Conservation (phyloP, 1,140 invertebrate genomes). For the Ceratitis capitata region DNA sequence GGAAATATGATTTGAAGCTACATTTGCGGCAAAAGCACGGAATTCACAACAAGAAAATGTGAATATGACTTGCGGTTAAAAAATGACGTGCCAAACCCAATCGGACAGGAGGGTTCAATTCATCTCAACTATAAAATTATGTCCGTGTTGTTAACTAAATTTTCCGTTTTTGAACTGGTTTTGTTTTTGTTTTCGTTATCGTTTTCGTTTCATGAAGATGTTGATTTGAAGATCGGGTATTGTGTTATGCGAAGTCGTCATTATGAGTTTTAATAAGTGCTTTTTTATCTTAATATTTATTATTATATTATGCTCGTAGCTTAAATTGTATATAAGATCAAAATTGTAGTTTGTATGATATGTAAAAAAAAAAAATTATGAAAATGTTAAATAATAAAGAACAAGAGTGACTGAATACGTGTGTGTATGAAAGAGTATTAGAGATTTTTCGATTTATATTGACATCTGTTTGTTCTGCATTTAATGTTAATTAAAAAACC, state of each 20-base stretch:
- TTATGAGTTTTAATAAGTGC: too few relatives aligned
- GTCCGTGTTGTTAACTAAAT: too few relatives aligned
- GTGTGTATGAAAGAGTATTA: too few relatives aligned
- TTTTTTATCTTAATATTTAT: not conserved
- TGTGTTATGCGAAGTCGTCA: not conserved
- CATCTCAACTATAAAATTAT: not conserved
- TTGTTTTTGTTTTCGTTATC: not conserved
- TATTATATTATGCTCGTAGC: not conserved
- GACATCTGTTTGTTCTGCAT: too few relatives aligned
- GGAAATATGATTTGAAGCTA: constrained; percentile 63
- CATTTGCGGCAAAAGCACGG: constrained; percentile 63
- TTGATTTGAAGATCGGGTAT: not conserved
- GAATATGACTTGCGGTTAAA: constrained; percentile 33
- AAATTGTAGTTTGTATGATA: not conserved
- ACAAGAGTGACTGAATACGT: not conserved
- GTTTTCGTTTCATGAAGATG: not conserved
- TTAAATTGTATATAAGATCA: not conserved
- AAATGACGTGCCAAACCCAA: not conserved
- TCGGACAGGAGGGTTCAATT: not conserved
- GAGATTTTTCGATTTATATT: too few relatives aligned
- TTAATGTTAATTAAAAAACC: not conserved
- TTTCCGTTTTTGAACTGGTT: not conserved
- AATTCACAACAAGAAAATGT: constrained; percentile 63
- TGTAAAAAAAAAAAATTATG: not conserved
- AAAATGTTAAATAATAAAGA: constrained; percentile 9